Evolutionary conservation across 2,113 vertebrate genomes (phyloP), one percentile per base, ranked within the genome.

Genomic region (Cyprinodon brontotheroides): DNA sequence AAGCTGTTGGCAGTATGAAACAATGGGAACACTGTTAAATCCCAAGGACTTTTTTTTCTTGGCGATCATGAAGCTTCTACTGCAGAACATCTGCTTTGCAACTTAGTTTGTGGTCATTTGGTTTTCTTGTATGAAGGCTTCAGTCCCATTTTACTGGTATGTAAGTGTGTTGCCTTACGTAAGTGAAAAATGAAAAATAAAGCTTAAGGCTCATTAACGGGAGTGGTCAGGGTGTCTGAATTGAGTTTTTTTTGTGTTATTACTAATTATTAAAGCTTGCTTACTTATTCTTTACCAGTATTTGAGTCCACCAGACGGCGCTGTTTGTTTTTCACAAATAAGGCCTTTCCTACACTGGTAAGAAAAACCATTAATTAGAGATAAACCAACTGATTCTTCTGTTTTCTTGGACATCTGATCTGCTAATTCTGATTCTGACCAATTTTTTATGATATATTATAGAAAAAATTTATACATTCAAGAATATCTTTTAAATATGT

Each of bases 11-110:
- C n/a, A 20, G 17, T 64, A 20, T 9, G n/a, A 29, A 76, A 47
- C 57, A 60, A 6, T 72, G 11, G 3, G 3, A n/a, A n/a, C 29
- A 20, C 17, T 36, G 79, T 73, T 78, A 39, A 63, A 47, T 77
- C 75, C 50, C 36, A 15, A 64, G 22, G 67, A 39, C 47, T 70
- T 70, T 41, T 41, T 45, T 67, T 84, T 60, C 7, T 62, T 77
- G 65, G 65, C 59, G 73, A 47, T 59, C 17, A 37, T 37, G 41
- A 38, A 65, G 61, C 74, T 79, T 87, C 70, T 66, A 68, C 38
- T 67, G 77, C 50, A 75, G 69, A 77, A 83, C 88, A 88, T 89
- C 83, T 87, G 86, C 76, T 88, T 77, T 78, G 82, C 66, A 68
- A 72, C 68, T 83, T 66, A 50, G 65, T 63, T 77, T 75, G 60